Base-by-base conservation (phyloP, 37 sponge, comb jelly and placozoan genomes). In the Spongilla lacustris region DNA sequence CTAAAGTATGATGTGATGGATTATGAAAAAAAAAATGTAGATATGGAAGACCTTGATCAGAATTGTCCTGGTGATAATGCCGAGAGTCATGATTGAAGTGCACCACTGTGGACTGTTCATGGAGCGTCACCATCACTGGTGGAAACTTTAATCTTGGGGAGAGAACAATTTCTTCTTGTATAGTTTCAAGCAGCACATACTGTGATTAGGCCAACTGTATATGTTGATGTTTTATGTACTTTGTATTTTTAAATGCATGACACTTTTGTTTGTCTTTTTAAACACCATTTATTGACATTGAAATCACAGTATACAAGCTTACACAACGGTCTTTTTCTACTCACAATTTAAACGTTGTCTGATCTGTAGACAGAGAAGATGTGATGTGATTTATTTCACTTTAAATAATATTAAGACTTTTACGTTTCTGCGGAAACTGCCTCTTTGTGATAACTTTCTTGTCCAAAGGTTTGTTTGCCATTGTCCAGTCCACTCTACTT, bases 371-470 rank as follows among this genome's bases (percentile, higher is more conserved):
- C 0, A 36, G 25, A 78, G 34, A 58, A 77, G 36, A 71, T 41
- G 73, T 24, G 48, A n/a, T 74, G 46, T 13, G 22, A 30, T 17
- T 36, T 73, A 21, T 73, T 26, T 25, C 50, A 9, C 9, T 2
- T 78, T 2, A 22, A 24, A 29, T 21, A 0, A 29, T 85, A 85
- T n/a, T n/a, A n/a, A n/a, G n/a, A n/a, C n/a, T n/a, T n/a, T n/a
- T 50, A 94, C 94, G 84, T 88, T 94, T 94, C 36, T 94, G 89
- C 25, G 76, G 83, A 68, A 94, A 94, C 30, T 84, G 80, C 70
- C 74, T 90, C 68, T 58, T 88, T 50, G 88, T 94, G 0, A 85
- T 72, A 26, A 89, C 24, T 58, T 82, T 67, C 38, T 89, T 87
- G 13, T 34, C 36, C 67, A 74, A 26, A 13, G 86, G 86, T 77